Evolutionary conservation across 2,797 vertebrate genomes (phyloP).

Genomic region (Salarias fasciatus): DNA sequence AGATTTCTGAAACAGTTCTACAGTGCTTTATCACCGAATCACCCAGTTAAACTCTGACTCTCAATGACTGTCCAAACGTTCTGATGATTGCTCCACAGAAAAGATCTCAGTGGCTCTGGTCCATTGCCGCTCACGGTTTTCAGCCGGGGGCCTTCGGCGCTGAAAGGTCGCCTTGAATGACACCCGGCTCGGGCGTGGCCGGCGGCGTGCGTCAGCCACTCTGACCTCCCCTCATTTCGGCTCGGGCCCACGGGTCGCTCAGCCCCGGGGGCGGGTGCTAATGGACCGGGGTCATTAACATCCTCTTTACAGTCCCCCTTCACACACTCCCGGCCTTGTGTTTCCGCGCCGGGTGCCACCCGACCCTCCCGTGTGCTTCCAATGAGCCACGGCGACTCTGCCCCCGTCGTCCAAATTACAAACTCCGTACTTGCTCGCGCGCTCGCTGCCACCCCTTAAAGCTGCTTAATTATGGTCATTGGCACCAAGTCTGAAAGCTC

Average conservation of each 20-base stretch:
- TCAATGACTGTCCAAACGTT: slow-evolving; percentile 25
- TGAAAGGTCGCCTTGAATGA: slow-evolving; percentile 54
- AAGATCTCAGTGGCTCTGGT: slow-evolving; percentile 7
- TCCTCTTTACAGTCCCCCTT: slow-evolving; percentile 75
- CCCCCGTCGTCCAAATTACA: slow-evolving; percentile 78
- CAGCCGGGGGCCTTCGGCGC: slow-evolving; percentile 18
- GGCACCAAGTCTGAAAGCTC: slow-evolving; percentile 82
- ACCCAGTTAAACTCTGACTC: slow-evolving; percentile 19
- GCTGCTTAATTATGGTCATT: slow-evolving; percentile 86
- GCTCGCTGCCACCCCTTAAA: slow-evolving; percentile 82
- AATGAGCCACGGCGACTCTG: slow-evolving; percentile 69
- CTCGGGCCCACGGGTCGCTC: slow-evolving; percentile 42
- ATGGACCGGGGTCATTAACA: slow-evolving; percentile 78
- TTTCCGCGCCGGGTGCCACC: slow-evolving; percentile 68
- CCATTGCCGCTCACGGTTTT: slow-evolving; percentile 22
- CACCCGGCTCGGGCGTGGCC: slow-evolving; percentile 41
- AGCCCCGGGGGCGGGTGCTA: slow-evolving; percentile 67
- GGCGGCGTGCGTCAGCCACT: slow-evolving; percentile 44
- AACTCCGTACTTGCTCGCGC: slow-evolving; percentile 69
- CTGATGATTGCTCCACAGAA: slow-evolving; percentile 30
- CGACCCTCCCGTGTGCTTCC: slow-evolving; percentile 68
- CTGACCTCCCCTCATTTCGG: slow-evolving; percentile 36
- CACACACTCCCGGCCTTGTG: slow-evolving; percentile 76
- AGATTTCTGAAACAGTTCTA: slow-evolving; percentile 5
- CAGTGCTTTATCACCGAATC: slow-evolving; percentile 9